Evolutionary conservation across 2,797 vertebrate genomes (phyloP), one percentile per base, ranked within the genome.

Genomic region (Microcaecilia unicolor): DNA sequence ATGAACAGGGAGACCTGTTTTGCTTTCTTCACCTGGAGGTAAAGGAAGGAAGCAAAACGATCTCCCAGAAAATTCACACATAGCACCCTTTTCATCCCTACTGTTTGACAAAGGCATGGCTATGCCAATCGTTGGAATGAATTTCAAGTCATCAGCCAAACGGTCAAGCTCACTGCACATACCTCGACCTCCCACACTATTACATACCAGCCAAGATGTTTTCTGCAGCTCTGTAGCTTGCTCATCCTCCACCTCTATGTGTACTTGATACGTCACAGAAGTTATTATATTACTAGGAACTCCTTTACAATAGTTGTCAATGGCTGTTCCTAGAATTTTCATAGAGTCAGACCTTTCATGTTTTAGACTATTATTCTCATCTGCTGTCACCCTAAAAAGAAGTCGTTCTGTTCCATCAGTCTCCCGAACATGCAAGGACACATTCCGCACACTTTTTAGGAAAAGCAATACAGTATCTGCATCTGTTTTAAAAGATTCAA

Each of bases 1-100:
- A 9, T 99, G 96, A 58, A 98, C 93, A 0, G 95, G 93, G 36
- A 99, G 87, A 10, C 96, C 96, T 0, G 93, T 99, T 65, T 86
- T 81, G 29, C 96, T 97, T 61, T 99, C 94, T 56, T 99, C 95
- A 0, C 95, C 93, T 0, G 89, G 89, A 3, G 95, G 94, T 26
- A 99, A 77, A 15, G 96, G 96, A 25, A 99, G 90, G 49, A 98
- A 98, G 59, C 95, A 99, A 76, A 99, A 99, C 1, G 94, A 91
- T 66, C 89, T 85, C 30, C 96, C 94, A 63, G 78, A 84, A 79
- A 98, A 97, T 28, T 76, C 82, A 10, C 72, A 78, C 5, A 56
- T 50, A 15, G 92, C 91, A 51, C 87, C 91, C 11, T 66, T 53
- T 36, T 77, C 72, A 3, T 76, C 76, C 22, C 67, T 77, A 0